Percentiles rank a stretch among this genome's conserved stretches.
These are phyloP conservation scores for Riparia riparia DNA, from an alignment of 2,113 vertebrate genomes.

Conservation along the genomic window DNA sequence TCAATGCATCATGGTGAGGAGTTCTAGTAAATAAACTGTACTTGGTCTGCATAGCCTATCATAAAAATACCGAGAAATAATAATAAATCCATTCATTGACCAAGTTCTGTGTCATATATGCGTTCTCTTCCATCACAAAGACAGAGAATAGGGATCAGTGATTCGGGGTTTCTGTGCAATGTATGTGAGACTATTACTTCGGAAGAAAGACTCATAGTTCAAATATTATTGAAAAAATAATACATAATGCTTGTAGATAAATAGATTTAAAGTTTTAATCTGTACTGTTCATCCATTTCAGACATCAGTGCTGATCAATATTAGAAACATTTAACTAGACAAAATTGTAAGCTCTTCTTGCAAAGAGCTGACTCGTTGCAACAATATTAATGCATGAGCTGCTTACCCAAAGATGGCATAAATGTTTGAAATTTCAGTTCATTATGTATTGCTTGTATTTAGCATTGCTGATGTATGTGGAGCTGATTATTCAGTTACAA, in stretches of 20 bases:
- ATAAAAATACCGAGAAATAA: background rate
- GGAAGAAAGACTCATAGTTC: background rate
- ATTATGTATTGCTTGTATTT: background rate
- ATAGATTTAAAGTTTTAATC: background rate
- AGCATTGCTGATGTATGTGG: background rate
- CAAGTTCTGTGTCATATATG: background rate
- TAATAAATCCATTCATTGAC: background rate
- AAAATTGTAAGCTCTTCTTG: background rate
- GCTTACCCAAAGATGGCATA: background rate
- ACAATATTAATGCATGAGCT: background rate
- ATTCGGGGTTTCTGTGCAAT: background rate
- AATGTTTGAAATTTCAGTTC: background rate
- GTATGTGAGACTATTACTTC: background rate
- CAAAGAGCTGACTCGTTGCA: background rate
- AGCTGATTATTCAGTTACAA: background rate
- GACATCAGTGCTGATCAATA: background rate
- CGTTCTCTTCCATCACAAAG: background rate
- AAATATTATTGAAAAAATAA: background rate
- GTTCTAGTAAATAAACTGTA: background rate
- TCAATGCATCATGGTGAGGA: slow-evolving; percentile 74
- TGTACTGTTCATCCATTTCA: background rate
- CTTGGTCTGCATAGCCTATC: background rate
- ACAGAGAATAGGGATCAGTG: background rate
- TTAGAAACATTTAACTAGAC: background rate
- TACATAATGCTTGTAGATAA: background rate